Evolutionary conservation across 92 coral and sea anemone species (phyloP).

Genomic region (Porites evermanni): DNA sequence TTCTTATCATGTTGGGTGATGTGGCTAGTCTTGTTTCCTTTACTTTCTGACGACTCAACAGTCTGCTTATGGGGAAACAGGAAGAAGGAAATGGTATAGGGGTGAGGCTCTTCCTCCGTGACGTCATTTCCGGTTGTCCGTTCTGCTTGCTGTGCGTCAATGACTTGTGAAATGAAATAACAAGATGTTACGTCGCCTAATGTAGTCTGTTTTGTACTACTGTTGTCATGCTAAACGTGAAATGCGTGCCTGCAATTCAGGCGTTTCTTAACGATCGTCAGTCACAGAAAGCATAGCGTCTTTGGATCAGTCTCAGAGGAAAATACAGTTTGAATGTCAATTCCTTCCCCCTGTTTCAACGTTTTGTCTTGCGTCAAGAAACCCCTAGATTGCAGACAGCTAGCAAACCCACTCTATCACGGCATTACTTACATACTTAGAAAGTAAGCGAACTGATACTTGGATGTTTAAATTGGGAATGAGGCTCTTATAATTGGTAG

Average conservation of each 20-base stretch:
- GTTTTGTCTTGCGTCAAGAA: background rate
- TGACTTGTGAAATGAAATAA: constrained; percentile 52
- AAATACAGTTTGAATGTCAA: background rate
- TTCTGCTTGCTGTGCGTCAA: constrained; percentile 61
- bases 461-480: background rate
- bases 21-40: constrained; percentile 68
- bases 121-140: constrained; percentile 76
- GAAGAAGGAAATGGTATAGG: constrained; percentile 98
- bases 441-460: background rate
- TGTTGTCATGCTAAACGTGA: constrained; percentile 5
- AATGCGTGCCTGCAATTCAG: constrained; percentile 10
- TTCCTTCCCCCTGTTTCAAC: background rate
- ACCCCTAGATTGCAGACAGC: background rate
- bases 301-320: constrained; percentile 1
- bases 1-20: constrained; percentile 55
- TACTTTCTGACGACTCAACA: constrained; percentile 61
- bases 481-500: background rate
- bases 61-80: constrained; percentile 87
- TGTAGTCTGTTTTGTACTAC: background rate
- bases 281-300: background rate
- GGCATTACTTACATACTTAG: background rate
- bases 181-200: constrained; percentile 21
- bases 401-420: background rate
- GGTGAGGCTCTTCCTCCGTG: constrained; percentile 93
- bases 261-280: constrained; percentile 2